Evolutionary conservation across 2,113 vertebrate genomes (phyloP).

Genomic region (Anser cygnoides): DNA sequence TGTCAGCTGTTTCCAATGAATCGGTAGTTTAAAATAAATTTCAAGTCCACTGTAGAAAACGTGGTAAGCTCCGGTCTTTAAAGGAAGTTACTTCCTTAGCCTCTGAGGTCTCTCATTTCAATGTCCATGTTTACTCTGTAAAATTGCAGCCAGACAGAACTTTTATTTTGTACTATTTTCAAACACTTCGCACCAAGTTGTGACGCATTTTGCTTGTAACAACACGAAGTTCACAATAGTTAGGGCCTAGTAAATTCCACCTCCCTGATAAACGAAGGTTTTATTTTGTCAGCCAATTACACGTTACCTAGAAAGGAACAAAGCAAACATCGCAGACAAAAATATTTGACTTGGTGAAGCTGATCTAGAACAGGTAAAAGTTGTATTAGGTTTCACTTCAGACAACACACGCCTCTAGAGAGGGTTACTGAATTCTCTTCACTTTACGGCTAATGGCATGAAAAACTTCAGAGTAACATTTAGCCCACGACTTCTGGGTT

Average conservation of each 20-base stretch:
- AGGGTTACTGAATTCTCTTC: background rate
- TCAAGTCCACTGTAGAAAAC: background rate
- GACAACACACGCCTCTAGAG: background rate
- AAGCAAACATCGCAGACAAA: background rate
- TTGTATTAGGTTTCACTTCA: background rate
- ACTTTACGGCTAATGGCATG: background rate
- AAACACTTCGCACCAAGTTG: background rate
- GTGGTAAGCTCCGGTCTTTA: background rate
- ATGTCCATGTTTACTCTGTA: background rate
- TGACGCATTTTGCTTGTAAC: conserved; percentile 20
- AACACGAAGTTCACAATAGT: background rate
- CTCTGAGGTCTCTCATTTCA: background rate
- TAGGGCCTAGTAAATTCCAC: background rate
- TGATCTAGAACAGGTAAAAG: background rate
- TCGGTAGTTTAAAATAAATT: background rate
- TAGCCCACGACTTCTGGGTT: background rate
- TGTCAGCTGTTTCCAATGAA: conserved; percentile 15
- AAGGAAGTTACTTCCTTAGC: background rate
- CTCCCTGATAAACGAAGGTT: background rate
- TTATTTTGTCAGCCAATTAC: background rate
- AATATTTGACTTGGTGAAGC: conserved; percentile 29
- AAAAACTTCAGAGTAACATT: background rate
- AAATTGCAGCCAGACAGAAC: background rate
- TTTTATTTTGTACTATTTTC: conserved; percentile 8
- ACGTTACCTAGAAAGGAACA: background rate